Conservation (phyloP, 1,140 invertebrate species). For the Drosophila serrata region DNA sequence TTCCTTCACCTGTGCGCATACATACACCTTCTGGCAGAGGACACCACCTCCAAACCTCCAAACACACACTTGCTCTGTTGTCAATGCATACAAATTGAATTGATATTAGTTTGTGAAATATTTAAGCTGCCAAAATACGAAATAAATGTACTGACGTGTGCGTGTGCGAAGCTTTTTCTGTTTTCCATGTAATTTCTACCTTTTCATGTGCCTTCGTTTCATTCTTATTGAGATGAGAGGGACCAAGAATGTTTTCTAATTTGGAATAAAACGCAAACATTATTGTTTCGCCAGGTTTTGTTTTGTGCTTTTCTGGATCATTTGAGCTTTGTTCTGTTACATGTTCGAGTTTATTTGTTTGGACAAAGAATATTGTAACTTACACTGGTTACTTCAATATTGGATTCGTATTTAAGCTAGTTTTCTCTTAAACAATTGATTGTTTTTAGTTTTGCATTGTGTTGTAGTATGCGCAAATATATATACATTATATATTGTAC, state of each 20-base stretch:
- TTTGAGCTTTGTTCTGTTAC: conserved; percentile 5
- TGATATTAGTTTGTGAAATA: conserved; percentile 78
- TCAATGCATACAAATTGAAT: conserved; percentile 77
- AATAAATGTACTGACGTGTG: conserved; percentile 28
- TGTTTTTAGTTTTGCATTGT: background rate
- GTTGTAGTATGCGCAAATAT: background rate
- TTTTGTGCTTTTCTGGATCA: conserved; percentile 32
- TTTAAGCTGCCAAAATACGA: conserved; percentile 62
- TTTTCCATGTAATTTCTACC: conserved; percentile 55
- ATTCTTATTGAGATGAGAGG: conserved; percentile 31
- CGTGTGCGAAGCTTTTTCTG: conserved; percentile 19
- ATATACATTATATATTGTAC: background rate
- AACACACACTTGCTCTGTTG: conserved; percentile 22
- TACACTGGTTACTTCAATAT: conserved; percentile 4
- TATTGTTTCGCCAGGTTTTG: conserved; percentile 30
- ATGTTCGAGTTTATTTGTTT: conserved; percentile 10
- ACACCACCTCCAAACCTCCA: conserved; percentile 1
- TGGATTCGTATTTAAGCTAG: background rate
- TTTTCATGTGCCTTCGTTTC: conserved; percentile 17
- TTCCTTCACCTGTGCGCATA: conserved; percentile 46
- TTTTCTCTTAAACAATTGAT: background rate
- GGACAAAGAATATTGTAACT: conserved; percentile 2
- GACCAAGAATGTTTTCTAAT: conserved; percentile 35
- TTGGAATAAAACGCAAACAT: conserved; percentile 48
- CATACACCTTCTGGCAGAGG: conserved; percentile 26